Evolutionary conservation across 2,888 invertebrate species (phyloP), one percentile per base, ranked within the genome.

Genomic region (Protophormia terraenovae): DNA sequence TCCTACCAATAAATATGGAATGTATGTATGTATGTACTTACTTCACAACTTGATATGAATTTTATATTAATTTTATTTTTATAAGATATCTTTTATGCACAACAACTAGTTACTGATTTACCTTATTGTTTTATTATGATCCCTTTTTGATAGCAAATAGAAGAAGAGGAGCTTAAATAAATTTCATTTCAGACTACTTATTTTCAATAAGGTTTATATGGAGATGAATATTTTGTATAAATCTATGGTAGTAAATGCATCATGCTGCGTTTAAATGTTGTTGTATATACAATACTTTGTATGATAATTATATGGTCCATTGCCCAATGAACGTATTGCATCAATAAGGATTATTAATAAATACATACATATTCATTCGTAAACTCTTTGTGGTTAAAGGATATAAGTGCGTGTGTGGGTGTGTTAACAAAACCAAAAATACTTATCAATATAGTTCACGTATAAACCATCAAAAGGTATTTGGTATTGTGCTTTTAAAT

Each of bases 261-360:
- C 55, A 55, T 55, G 55, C 55, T 67, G 78, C 50, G 4, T 69
- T 78, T 62, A n/a, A 60, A 38, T 60, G 19, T 38, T 19, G 16
- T n/a, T n/a, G n/a, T n/a, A n/a, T 16, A n/a, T 7, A 69, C 45
- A 45, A 35, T 55, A 72, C 55, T 72, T 67, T 66, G 66, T 58
- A 55, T 50, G 35, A 67, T 73, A 78, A 77, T 83, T 78, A 78
- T 53, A 62, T 35, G 83, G 67, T 67, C 67, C 73, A 83, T 69
- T 83, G 83, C 38, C 32, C 41, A 35, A 29, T 50, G 32, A 73
- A 29, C 77, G 73, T 24, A 83, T 62, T 83, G 50, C 73, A 73
- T 78, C 78, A 72, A 73, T 78, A 60, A 73, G 78, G 78, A 83
- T 83, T 83, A 83, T 67, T 55, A 62, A 73, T 45, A 73, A 38